Evolutionary conservation across 2,113 vertebrate species (phyloP).

Genomic region (Paratilapia polleni): DNA sequence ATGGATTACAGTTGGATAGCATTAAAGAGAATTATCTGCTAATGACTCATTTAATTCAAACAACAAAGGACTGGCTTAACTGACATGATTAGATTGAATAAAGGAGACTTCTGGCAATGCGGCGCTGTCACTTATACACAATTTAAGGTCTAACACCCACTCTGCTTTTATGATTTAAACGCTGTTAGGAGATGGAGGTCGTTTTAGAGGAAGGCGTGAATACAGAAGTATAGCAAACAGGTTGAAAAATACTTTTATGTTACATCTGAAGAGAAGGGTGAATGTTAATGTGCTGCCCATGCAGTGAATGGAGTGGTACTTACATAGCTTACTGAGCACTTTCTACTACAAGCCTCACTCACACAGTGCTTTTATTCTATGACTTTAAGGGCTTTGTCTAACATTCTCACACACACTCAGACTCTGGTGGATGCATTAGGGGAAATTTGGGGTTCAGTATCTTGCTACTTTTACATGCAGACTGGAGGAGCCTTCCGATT

Average conservation of each 20-base stretch:
- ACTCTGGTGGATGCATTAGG: not conserved
- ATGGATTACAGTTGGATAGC: conserved; percentile 49
- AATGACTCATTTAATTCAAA: conserved; percentile 55
- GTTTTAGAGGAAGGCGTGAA: not conserved
- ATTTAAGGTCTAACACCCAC: not conserved
- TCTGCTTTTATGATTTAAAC: not conserved
- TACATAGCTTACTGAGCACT: not conserved
- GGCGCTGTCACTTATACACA: not conserved
- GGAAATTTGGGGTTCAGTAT: not conserved
- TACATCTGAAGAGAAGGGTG: not conserved
- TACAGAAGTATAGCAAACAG: not conserved
- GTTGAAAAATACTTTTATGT: not conserved
- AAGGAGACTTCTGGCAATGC: conserved; percentile 18
- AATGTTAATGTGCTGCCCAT: not conserved
- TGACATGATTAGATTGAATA: conserved; percentile 19
- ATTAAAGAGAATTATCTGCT: conserved; percentile 61
- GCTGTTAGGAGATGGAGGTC: not conserved
- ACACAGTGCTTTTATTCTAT: not conserved
- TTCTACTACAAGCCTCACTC: not conserved
- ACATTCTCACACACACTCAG: not conserved
- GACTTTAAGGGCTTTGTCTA: not conserved
- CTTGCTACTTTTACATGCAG: not conserved
- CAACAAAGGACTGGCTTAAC: conserved; percentile 41
- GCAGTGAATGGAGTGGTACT: not conserved
- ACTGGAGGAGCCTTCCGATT: not conserved